Evolutionary conservation across 2,888 invertebrate species (phyloP).

Genomic region (Philonicus albiceps): DNA sequence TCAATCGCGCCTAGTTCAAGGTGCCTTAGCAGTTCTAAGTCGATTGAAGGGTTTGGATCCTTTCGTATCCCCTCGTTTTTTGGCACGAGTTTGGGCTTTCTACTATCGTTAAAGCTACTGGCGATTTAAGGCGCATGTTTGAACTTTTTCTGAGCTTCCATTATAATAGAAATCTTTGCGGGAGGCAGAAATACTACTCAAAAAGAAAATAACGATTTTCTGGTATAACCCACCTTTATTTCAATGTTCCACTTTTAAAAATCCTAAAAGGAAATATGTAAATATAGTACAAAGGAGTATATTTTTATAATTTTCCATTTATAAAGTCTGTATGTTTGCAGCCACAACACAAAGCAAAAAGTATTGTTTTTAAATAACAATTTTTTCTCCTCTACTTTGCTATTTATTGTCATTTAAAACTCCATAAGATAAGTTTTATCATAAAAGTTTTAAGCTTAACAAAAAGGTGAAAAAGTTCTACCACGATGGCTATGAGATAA

Average conservation of each 20-base stretch:
- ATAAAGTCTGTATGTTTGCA: too few species aligned
- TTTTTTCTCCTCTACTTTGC: too few species aligned
- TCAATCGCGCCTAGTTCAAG: slow-evolving; percentile 35
- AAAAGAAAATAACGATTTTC: neutral
- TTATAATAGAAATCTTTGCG: neutral
- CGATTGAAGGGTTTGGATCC: slow-evolving; percentile 32
- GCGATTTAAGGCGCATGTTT: neutral
- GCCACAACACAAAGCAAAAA: too few species aligned
- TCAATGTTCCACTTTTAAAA: neutral
- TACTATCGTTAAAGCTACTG: neutral
- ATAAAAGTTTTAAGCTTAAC: neutral
- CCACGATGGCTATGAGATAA: neutral
- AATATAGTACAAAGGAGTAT: too few species aligned
- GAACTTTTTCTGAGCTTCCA: neutral
- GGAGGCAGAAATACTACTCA: neutral
- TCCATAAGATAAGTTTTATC: neutral
- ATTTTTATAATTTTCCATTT: neutral
- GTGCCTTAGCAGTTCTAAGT: slow-evolving; percentile 32
- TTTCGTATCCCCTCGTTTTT: slow-evolving; percentile 36
- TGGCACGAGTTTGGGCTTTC: slow-evolving; percentile 27
- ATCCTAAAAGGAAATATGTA: neutral
- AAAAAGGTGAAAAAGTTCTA: neutral
- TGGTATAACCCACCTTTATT: neutral
- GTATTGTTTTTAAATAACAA: neutral
- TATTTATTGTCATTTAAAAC: too few species aligned